Evolutionary conservation across 2,113 vertebrate species (phyloP).

Genomic region (Junco hyemalis): DNA sequence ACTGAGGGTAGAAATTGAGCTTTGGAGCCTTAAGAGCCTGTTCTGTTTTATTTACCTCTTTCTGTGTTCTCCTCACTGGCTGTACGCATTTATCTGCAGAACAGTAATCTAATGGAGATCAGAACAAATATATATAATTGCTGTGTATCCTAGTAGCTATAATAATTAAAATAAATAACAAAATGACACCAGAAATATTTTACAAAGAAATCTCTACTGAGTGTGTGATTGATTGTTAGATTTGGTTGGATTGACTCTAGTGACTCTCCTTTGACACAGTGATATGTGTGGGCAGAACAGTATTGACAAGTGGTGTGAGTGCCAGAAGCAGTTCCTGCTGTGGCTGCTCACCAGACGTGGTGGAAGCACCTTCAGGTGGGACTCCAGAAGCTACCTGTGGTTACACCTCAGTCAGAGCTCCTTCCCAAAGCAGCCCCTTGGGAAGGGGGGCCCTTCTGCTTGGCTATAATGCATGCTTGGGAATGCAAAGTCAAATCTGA

Average conservation of each 20-base stretch:
- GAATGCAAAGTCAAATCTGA: neutral
- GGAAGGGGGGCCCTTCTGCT: neutral
- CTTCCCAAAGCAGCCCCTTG: neutral
- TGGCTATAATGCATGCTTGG: neutral
- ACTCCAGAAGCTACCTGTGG: neutral
- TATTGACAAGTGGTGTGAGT: fast-evolving
- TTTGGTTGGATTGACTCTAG: neutral
- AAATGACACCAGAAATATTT: neutral
- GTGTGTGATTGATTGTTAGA: neutral
- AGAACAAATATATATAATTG: neutral
- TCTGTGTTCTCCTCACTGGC: neutral
- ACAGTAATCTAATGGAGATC: neutral
- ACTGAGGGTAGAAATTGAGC: neutral
- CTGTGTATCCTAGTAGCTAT: neutral
- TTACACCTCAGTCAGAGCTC: neutral
- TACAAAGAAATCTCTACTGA: neutral
- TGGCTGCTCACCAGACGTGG: neutral
- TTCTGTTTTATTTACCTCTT: neutral
- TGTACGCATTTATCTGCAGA: neutral
- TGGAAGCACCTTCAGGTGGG: neutral
- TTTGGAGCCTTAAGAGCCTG: neutral
- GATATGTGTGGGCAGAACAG: neutral
- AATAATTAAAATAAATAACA: neutral
- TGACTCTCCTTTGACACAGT: neutral
- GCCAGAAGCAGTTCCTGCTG: neutral